A percentile compares a stretch with the other conserved stretches of the same genome.
These are phyloP conservation scores for Polydrusus tereticollis DNA, from an alignment of 2,888 invertebrate species.

Conservation along the genomic window DNA sequence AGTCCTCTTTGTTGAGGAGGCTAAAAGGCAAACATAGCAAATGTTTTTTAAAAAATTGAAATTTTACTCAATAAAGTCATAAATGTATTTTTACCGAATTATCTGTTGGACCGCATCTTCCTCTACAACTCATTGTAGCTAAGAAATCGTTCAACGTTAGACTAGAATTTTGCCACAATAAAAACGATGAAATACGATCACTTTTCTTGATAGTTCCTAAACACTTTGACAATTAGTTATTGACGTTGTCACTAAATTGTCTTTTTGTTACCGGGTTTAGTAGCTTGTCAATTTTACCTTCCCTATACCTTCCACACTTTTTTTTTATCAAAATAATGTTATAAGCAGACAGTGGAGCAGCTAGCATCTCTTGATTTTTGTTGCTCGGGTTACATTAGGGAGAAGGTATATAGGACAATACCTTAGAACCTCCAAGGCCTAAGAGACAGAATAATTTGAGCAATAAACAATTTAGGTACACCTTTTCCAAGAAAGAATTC, in stretches of 20 bases:
- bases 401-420: too few relatives aligned
- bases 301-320: too few relatives aligned
- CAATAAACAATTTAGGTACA: too few relatives aligned
- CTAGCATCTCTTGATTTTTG: too few relatives aligned
- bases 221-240: neutral
- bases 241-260: constrained; percentile 7
- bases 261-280: neutral
- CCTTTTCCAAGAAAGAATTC: too few relatives aligned
- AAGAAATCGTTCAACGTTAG: constrained; percentile 11
- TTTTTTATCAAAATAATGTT: too few relatives aligned
- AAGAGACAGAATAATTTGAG: too few relatives aligned
- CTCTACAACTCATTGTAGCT: constrained; percentile 36
- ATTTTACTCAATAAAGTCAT: too few relatives aligned
- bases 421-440: too few relatives aligned
- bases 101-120: constrained; percentile 17
- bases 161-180: constrained; percentile 25
- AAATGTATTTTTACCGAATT: constrained; percentile 8
- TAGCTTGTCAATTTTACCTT: neutral
- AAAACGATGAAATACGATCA: constrained; percentile 2
- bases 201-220: constrained; percentile 2
- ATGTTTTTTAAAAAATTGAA: neutral
- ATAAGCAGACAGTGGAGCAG: too few relatives aligned
- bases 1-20: constrained; percentile 13
- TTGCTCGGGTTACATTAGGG: too few relatives aligned
- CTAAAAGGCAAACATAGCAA: neutral